Evolutionary conservation across 1,140 invertebrate species (phyloP), one percentile per base, ranked within the genome.

Genomic region (Trichonephila clavata): DNA sequence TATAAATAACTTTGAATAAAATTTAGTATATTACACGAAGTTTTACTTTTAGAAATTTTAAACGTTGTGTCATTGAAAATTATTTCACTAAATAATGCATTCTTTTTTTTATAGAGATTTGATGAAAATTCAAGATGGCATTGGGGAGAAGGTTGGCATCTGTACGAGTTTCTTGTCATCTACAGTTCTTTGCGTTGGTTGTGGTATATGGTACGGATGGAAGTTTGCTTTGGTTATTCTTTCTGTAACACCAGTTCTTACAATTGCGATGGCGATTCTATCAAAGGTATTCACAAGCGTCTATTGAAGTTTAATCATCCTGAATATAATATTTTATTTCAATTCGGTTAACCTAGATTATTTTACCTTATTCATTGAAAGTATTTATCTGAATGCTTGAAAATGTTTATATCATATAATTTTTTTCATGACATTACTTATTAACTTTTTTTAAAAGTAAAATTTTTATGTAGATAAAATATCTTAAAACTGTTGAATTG

Each of bases 81-180:
- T 68, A 68, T 68, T 68, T 68, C 2, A 68, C 8, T 27, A 27
- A 77, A 18, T 16, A 20, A 0, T 6, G 32, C 5, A 20, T 77
- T 39, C n/a, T n/a, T 27, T 77, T n/a, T 18, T 63, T 39, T 18
- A 14, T 39, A 92, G 90, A 0, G 96, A 97, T 95, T 95, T 97
- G 50, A 95, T 96, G 27, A 95, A 96, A 93, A 96, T 97, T 43
- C 95, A 96, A 90, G 96, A 96, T 90, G 97, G 96, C 20, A 96
- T 97, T 39, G 96, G 96, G 5, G 96, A 97, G 94, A 97, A 97
- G 94, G 92, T 96, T 43, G 96, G 95, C 7, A 94, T 95, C 0
- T 96, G 96, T 63, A 90, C 96, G 13, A 95, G 95, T 86, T 94
- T 95, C 21, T 63, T 96, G 18, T 92, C 95, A 27, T 95, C 95